These are phyloP conservation scores for Poicephalus meyeri DNA, from an alignment of 2,113 vertebrate genomes.

Conservation along the genomic window DNA sequence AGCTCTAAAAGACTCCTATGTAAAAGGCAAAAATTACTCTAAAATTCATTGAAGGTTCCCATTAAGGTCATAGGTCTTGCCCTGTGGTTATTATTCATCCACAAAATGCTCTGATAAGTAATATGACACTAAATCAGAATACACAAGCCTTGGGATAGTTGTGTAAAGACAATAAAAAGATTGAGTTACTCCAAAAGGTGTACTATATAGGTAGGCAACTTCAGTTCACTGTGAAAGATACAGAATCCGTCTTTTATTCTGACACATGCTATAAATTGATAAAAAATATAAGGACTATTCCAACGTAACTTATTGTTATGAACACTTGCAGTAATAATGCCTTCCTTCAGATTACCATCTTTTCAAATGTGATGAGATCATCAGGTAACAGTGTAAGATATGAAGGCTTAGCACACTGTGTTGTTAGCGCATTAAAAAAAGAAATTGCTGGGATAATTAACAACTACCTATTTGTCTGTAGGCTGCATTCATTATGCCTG, in stretches of 20 bases:
- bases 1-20: constrained; percentile 60
- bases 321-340: constrained; percentile 71
- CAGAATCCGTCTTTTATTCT: constrained; percentile 67
- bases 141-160: constrained; percentile 76
- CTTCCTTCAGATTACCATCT: constrained; percentile 71
- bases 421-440: constrained; percentile 84
- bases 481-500: constrained; percentile 82
- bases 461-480: constrained; percentile 86
- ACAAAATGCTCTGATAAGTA: constrained; percentile 81
- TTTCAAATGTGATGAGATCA: constrained; percentile 82
- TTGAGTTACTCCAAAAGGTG: constrained; percentile 73
- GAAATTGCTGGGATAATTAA: constrained; percentile 86
- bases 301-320: constrained; percentile 65
- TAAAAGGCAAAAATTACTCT: constrained; percentile 71
- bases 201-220: constrained; percentile 53
- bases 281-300: constrained; percentile 69
- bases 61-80: constrained; percentile 79
- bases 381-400: constrained; percentile 81
- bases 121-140: constrained; percentile 79
- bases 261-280: constrained; percentile 67
- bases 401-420: constrained; percentile 74
- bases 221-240: constrained; percentile 59
- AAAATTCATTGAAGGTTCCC: constrained; percentile 77
- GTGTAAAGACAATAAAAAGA: constrained; percentile 73
- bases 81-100: constrained; percentile 80